phyloP scores from a whole-genome alignment of 2,888 invertebrate genomes.

The Lasioglossum pauxillum region DNA sequence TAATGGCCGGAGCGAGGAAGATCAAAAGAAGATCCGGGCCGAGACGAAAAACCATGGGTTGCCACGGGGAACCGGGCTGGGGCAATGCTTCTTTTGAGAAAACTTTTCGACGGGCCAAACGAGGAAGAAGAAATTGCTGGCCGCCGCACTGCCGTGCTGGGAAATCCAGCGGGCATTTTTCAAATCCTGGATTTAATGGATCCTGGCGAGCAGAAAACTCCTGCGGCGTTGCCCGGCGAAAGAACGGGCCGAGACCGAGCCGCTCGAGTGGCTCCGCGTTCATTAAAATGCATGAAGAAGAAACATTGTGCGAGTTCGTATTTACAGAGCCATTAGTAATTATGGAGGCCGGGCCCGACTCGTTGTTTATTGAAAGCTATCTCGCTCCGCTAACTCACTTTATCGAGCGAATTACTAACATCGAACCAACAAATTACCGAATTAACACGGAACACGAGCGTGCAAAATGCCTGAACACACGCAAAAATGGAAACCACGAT shows the following conservation, averaged over 20 bases:
- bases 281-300: constrained; percentile 53
- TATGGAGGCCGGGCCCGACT: constrained; percentile 24
- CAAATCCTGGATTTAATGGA: constrained; percentile 51
- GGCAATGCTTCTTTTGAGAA: constrained; percentile 13
- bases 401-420: background rate
- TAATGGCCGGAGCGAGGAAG: constrained; percentile 20
- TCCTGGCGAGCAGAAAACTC: constrained; percentile 37
- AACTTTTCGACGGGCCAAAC: constrained; percentile 18
- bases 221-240: background rate
- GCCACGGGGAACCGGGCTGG: background rate
- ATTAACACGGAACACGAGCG: background rate
- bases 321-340: constrained; percentile 50
- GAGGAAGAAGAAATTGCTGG: constrained; percentile 19
- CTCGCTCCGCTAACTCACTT: constrained; percentile 13
- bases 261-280: constrained; percentile 27
- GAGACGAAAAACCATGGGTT: constrained; percentile 26
- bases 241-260: background rate
- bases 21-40: constrained; percentile 39
- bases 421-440: background rate
- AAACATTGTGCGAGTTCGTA: constrained; percentile 22
- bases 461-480: background rate
- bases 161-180: constrained; percentile 32
- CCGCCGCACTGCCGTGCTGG: background rate
- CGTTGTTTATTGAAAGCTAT: constrained; percentile 41
- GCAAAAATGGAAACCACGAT: background rate